Evolutionary conservation across 2,113 vertebrate genomes (phyloP), one percentile per base, ranked within the genome.

Genomic region (Bubo blakistoni): DNA sequence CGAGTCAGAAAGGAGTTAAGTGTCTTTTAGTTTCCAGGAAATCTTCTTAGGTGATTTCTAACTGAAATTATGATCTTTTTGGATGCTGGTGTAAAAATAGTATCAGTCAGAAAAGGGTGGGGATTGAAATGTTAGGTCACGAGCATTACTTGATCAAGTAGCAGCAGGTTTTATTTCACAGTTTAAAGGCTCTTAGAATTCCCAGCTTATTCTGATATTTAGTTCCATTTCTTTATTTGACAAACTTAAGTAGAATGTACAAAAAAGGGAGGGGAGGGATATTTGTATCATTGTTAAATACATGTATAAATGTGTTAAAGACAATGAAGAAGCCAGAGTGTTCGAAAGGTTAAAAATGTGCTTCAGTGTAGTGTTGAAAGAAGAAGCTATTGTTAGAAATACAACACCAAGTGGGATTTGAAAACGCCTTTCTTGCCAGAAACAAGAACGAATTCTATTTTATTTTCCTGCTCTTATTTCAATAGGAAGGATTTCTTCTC

Each of bases 321-420:
- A 69, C 46, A 63, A 21, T 17, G 59, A 92, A 79, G 81, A 93
- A 95, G 57, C 36, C 26, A 38, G 36, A 30, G 38, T 81, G 51
- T 90, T 94, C 88, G 61, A 79, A 92, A 58, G 66, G 73, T 95
- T 81, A 84, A 88, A 77, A 81, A 81, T 59, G 52, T 47, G 40
- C 67, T 92, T 95, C 72, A 69, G 16, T 8, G n/a, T 63, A 42
- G 69, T 52, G 59, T 81, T 94, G 84, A 96, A 96, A 97, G 94
- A 95, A 91, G 84, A 25, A 79, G 72, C 90, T 82, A 81, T 96
- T 86, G 61, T 96, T 97, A 76, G 86, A 92, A 95, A 92, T 73
- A 54, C 52, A 94, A 8, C 26, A 79, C 65, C 95, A 94, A 92
- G 63, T 82, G 89, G 91, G 96, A 96, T 96, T 94, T 96, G 55